phyloP scores from a whole-genome alignment of 2,113 vertebrate species.

The Pedetes capensis region DNA sequence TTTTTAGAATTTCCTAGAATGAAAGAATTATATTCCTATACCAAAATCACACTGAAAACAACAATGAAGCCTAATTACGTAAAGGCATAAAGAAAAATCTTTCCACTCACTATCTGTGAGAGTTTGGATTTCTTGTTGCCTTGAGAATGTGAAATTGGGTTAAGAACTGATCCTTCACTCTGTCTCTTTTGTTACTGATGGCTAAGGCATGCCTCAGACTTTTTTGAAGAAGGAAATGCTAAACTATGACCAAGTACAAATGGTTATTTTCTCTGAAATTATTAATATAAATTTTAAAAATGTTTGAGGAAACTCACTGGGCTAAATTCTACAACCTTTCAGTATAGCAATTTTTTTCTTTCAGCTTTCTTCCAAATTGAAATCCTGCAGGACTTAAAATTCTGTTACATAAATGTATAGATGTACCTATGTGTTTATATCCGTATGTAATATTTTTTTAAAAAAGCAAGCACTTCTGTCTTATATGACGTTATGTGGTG shows the following conservation, averaged over 20 bases:
- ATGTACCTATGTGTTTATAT: neutral
- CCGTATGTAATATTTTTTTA: neutral
- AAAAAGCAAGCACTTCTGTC: constrained; percentile 54
- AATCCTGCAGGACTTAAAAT: constrained; percentile 17
- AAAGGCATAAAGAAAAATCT: constrained; percentile 12
- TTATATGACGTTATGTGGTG: neutral
- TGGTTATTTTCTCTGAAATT: constrained; percentile 36
- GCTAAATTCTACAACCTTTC: constrained; percentile 53
- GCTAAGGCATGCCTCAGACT: neutral
- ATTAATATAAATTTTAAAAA: neutral
- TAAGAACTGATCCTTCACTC: neutral
- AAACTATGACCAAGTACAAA: neutral
- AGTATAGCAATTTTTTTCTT: neutral
- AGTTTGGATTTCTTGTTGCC: constrained; percentile 3
- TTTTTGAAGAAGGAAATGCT: constrained; percentile 8
- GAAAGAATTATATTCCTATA: neutral
- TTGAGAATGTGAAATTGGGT: neutral
- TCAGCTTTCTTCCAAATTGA: constrained; percentile 26
- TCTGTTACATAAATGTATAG: constrained; percentile 29
- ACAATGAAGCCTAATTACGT: constrained; percentile 8
- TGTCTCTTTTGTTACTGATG: neutral
- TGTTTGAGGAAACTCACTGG: constrained; percentile 10
- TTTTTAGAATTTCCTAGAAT: neutral
- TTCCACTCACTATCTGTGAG: neutral
- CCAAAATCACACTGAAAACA: constrained; percentile 42